These are phyloP conservation scores for Mastomys natalensis DNA, from an alignment of 2,113 vertebrate species.

Conservation along the genomic window DNA sequence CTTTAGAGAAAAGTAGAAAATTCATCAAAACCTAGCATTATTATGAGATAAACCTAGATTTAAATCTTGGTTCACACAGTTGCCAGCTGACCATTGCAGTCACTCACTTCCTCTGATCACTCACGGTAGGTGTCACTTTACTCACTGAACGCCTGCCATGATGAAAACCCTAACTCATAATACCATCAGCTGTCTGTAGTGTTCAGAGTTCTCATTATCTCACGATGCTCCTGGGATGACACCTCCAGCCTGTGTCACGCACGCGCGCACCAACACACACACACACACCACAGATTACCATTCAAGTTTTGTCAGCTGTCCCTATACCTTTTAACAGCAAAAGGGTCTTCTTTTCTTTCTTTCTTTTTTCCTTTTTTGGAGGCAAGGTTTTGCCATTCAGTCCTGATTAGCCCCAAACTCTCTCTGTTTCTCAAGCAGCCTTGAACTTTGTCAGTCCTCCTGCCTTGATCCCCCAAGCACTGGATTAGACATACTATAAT, in stretches of 20 bases:
- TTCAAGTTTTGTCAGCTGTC: background rate
- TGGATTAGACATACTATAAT: background rate
- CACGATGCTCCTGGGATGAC: background rate
- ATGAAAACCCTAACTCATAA: background rate
- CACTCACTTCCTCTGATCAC: background rate
- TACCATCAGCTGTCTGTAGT: background rate
- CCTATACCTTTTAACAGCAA: background rate
- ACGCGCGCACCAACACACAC: too few relatives aligned
- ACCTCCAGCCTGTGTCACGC: background rate
- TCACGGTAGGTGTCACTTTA: background rate
- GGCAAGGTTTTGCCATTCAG: background rate
- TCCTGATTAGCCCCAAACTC: background rate
- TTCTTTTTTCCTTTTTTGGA: background rate
- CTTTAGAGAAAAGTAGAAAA: constrained; percentile 60
- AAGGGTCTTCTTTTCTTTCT: background rate
- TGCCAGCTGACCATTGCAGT: background rate
- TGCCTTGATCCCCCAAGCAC: background rate
- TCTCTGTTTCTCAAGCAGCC: too few relatives aligned
- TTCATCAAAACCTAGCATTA: constrained; percentile 26
- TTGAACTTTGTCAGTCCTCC: background rate
- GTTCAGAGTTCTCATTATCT: background rate
- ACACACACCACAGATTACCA: background rate
- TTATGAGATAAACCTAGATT: constrained; percentile 23
- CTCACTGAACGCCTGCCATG: background rate
- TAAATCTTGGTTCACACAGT: constrained; percentile 18